Percentiles rank a stretch among this genome's conserved stretches.
Conservation (phyloP, 2,888 invertebrate genomes). For the Cheilosia vernalis region DNA sequence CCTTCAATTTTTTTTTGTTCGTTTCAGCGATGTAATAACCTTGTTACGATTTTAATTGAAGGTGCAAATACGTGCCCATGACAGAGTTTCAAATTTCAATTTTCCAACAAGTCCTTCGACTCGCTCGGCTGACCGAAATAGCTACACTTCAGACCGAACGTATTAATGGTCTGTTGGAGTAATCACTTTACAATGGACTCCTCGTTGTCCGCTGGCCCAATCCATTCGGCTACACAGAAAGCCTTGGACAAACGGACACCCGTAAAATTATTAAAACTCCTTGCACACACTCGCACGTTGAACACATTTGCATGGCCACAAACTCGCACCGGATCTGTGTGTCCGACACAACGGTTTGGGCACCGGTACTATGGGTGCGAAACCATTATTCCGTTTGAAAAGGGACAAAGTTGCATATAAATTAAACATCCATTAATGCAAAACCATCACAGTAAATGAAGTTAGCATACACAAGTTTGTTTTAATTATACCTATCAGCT, state of each 20-base stretch:
- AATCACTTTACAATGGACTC: constrained; percentile 76
- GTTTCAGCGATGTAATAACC: constrained; percentile 79
- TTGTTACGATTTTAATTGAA: constrained; percentile 83
- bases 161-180: constrained; percentile 76
- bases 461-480: constrained; percentile 78
- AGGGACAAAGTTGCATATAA: constrained; percentile 76
- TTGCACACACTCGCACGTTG: constrained; percentile 47
- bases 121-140: constrained; percentile 51
- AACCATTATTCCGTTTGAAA: constrained; percentile 68
- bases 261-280: constrained; percentile 60
- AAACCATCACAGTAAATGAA: constrained; percentile 77
- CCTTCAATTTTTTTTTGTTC: not conserved
- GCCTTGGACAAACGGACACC: constrained; percentile 30
- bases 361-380: constrained; percentile 45
- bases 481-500: constrained; percentile 77
- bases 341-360: not conserved
- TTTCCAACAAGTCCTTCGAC: constrained; percentile 48
- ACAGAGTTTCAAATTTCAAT: constrained; percentile 77
- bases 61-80: constrained; percentile 79
- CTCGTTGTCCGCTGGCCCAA: constrained; percentile 1
- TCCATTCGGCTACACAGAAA: constrained; percentile 23
- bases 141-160: constrained; percentile 64
- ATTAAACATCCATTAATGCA: constrained; percentile 78
- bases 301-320: constrained; percentile 20
- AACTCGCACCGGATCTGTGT: constrained; percentile 21